These are phyloP conservation scores for Pammene aurita DNA, from an alignment of 2,888 invertebrate genomes.

Conservation along the genomic window DNA sequence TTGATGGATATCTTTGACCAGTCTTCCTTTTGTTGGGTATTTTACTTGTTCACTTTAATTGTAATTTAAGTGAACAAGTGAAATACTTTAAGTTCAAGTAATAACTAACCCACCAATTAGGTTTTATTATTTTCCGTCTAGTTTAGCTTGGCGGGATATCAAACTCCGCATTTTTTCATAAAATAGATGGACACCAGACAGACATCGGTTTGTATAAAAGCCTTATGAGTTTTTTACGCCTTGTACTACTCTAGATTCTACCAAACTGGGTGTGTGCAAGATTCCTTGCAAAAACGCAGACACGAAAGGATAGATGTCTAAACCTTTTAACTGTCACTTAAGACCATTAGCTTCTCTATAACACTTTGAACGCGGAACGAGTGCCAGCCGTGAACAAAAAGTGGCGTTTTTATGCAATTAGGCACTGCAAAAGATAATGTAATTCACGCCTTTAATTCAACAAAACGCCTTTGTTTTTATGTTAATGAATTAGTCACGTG, in stretches of 20 bases:
- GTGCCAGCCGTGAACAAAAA: slow-evolving; percentile 28
- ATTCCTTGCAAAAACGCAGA: slow-evolving; percentile 16
- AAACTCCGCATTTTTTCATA: not conserved
- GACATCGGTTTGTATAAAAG: slow-evolving; percentile 1
- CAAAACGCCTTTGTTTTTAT: slow-evolving; percentile 40
- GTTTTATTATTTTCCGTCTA: not conserved
- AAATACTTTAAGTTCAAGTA: no score
- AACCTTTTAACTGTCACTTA: not conserved
- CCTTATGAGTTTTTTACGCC: slow-evolving; percentile 14
- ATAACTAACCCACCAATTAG: no score
- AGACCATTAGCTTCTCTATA: not conserved
- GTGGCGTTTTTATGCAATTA: slow-evolving; percentile 38
- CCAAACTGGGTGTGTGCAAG: slow-evolving; percentile 33
- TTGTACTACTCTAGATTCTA: slow-evolving; percentile 22
- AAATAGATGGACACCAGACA: not conserved
- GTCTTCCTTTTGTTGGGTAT: no score
- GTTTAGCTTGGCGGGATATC: not conserved
- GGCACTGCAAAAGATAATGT: slow-evolving; percentile 32
- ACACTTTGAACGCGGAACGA: slow-evolving; percentile 31
- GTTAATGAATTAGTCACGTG: slow-evolving; percentile 35
- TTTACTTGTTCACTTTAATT: no score
- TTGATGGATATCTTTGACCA: no score
- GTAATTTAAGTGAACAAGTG: no score
- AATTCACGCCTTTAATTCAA: slow-evolving; percentile 34
- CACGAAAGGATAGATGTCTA: not conserved